phyloP scores from a whole-genome alignment of 2,113 vertebrate genomes.

The Corythornis vintsioides region DNA sequence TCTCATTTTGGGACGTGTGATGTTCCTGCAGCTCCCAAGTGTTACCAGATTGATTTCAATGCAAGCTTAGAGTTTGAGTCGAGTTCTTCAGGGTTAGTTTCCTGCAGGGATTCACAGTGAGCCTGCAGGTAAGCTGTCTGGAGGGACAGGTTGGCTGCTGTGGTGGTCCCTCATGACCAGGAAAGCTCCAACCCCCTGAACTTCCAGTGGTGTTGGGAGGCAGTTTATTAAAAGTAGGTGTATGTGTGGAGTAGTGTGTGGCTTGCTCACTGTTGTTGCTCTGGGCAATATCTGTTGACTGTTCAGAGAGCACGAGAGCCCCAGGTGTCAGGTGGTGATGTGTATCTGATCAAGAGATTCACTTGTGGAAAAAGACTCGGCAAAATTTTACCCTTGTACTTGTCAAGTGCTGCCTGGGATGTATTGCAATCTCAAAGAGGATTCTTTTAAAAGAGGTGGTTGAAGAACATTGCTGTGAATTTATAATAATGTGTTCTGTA shows the following conservation, averaged over 20 bases:
- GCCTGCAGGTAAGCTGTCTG: background rate
- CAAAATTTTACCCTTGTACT: background rate
- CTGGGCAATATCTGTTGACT: slow-evolving; percentile 5
- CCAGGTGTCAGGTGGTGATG: slow-evolving; percentile 35
- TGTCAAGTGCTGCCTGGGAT: background rate
- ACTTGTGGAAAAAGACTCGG: background rate
- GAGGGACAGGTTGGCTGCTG: background rate
- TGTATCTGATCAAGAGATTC: slow-evolving; percentile 47
- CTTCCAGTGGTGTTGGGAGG: background rate
- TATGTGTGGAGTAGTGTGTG: background rate
- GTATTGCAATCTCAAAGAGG: background rate
- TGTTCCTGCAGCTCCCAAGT: background rate
- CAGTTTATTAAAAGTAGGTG: background rate
- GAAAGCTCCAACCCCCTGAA: background rate
- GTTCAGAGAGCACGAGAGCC: background rate
- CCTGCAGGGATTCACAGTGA: background rate
- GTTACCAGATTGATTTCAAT: background rate
- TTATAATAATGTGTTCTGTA: background rate
- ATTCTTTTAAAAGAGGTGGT: background rate
- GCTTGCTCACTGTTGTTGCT: background rate
- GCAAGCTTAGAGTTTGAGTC: background rate
- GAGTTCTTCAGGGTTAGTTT: background rate
- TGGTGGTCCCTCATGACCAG: background rate
- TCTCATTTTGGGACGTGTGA: background rate
- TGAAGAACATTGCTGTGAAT: background rate